These are phyloP conservation scores for Petaurus breviceps DNA, from an alignment of 2,113 vertebrate species.

Conservation along the genomic window DNA sequence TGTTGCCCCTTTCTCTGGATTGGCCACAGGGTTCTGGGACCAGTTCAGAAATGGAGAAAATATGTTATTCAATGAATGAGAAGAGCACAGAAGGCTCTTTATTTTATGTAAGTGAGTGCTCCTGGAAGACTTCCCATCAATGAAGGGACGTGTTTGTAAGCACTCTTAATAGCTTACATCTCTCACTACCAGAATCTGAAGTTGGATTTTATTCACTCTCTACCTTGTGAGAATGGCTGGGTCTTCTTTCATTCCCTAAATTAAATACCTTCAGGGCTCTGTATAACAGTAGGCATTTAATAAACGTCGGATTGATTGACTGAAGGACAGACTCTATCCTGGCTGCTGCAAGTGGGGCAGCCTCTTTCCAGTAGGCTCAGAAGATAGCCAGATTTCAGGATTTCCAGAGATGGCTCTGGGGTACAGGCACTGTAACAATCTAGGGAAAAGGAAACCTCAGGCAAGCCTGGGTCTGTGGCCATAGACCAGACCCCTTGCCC, in stretches of 20 bases:
- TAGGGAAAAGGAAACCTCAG: background rate
- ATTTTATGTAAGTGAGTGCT: background rate
- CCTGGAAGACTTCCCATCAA: background rate
- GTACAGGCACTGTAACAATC: background rate
- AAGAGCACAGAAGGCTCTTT: background rate
- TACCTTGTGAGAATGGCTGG: background rate
- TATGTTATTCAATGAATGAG: background rate
- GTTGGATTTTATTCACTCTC: background rate
- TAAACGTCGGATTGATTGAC: conserved; percentile 18
- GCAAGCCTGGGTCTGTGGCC: background rate
- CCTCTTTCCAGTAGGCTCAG: background rate
- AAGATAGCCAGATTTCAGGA: background rate
- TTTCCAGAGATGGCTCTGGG: background rate
- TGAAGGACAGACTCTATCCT: background rate
- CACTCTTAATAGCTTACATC: background rate
- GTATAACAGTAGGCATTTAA: background rate
- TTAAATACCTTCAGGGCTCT: background rate
- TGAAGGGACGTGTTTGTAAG: background rate
- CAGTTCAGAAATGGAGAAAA: background rate
- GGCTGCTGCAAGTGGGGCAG: background rate
- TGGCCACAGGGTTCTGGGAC: background rate
- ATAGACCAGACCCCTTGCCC: background rate
- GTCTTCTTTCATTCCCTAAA: background rate
- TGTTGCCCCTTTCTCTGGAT: background rate
- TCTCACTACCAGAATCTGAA: background rate